Conservation (phyloP, 2,113 vertebrate genomes). For the Puntigrus tetrazona region DNA sequence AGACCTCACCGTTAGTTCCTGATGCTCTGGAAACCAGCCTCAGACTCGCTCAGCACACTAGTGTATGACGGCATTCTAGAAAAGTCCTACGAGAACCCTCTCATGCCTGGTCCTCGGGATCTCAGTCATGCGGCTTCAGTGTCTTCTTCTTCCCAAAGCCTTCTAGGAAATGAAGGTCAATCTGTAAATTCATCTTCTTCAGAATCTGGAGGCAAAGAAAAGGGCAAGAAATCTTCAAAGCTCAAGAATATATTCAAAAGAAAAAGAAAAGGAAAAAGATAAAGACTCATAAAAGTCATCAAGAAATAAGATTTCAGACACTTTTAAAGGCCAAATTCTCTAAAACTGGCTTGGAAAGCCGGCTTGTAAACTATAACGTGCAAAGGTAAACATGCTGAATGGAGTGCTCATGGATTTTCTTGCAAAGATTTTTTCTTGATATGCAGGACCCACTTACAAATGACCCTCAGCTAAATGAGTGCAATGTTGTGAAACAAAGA, state of each 20-base stretch:
- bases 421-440: not conserved
- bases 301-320: constrained; percentile 68
- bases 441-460: not conserved
- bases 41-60: constrained; percentile 84
- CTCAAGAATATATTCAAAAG: constrained; percentile 95
- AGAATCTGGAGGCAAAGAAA: constrained; percentile 81
- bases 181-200: constrained; percentile 64
- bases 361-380: not conserved
- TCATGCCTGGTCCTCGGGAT: constrained; percentile 68
- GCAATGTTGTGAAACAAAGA: not conserved
- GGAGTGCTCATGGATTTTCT: not conserved
- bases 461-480: not conserved
- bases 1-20: constrained; percentile 70
- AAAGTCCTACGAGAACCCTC: constrained; percentile 82
- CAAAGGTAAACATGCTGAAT: constrained; percentile 1
- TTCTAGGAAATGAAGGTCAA: constrained; percentile 41
- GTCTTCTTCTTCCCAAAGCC: constrained; percentile 57
- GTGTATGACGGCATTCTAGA: constrained; percentile 95
- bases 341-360: not conserved
- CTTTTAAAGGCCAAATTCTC: constrained; percentile 56
- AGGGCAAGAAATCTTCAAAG: constrained; percentile 88
- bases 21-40: constrained; percentile 75
- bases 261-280: constrained; percentile 70
- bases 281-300: constrained; percentile 58
- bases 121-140: constrained; percentile 25